Conservation (phyloP, 1,140 invertebrate genomes). For the Hyphantria cunea region DNA sequence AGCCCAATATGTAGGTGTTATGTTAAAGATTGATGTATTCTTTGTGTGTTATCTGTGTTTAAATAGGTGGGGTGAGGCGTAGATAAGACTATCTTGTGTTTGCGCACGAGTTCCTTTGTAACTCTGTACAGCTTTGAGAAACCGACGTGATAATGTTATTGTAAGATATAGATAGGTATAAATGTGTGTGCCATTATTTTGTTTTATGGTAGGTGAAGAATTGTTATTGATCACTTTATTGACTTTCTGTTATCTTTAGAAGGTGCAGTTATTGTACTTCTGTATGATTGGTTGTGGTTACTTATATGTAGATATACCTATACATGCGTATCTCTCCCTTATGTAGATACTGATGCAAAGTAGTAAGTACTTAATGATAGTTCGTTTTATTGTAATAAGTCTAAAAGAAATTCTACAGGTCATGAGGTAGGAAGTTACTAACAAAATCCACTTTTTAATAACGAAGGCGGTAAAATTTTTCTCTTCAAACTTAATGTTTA, state of each 20-base stretch:
- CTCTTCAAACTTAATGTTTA: background rate
- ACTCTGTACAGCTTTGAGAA: slow-evolving; percentile 17
- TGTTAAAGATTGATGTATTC: slow-evolving; percentile 23
- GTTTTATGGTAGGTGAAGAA: background rate
- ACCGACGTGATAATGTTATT: slow-evolving; percentile 22
- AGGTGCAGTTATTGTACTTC: no score
- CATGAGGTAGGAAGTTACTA: no score
- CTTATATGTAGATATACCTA: no score
- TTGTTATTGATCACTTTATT: no score
- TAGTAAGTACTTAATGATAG: no score
- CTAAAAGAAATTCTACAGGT: no score
- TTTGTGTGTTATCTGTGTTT: slow-evolving; percentile 25
- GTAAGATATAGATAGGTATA: slow-evolving; percentile 13
- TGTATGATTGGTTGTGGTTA: no score
- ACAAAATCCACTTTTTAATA: background rate
- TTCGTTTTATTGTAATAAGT: no score
- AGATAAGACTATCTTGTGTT: slow-evolving; percentile 14
- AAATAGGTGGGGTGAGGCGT: slow-evolving; percentile 22
- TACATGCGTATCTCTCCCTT: no score
- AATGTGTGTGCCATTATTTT: background rate
- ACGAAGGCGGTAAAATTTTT: background rate
- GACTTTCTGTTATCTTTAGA: no score
- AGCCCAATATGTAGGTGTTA: slow-evolving; percentile 19
- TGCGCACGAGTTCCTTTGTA: slow-evolving; percentile 14
- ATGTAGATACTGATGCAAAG: no score